phyloP scores from a whole-genome alignment of 2,113 vertebrate species.

The Platichthys stellatus region DNA sequence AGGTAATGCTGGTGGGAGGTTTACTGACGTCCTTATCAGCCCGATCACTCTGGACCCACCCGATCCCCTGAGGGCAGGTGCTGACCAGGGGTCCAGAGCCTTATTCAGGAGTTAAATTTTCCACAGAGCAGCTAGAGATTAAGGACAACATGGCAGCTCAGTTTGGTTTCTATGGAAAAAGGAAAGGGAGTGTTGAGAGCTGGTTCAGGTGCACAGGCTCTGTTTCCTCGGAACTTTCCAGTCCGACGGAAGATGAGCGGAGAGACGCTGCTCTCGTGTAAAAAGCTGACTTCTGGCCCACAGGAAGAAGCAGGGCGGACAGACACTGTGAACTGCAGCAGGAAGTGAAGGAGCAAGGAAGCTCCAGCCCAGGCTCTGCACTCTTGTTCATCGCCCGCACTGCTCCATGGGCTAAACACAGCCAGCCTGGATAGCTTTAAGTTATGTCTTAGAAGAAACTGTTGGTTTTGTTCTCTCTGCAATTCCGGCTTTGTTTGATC shows the following conservation, averaged over 20 bases:
- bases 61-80: constrained; percentile 77
- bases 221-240: constrained; percentile 22
- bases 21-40: constrained; percentile 64
- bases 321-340: constrained; percentile 58
- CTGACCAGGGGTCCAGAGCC: constrained; percentile 45
- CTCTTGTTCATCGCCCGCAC: constrained; percentile 42
- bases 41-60: constrained; percentile 48
- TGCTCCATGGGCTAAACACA: constrained; percentile 32
- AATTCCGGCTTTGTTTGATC: constrained; percentile 16
- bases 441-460: constrained; percentile 16
- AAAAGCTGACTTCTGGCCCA: constrained; percentile 58
- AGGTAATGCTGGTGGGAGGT: constrained; percentile 2
- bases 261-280: constrained; percentile 21
- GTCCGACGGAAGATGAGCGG: constrained; percentile 2
- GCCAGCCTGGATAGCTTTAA: constrained; percentile 20
- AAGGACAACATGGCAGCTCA: constrained; percentile 47
- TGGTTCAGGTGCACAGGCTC: constrained; percentile 26
- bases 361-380: constrained; percentile 62
- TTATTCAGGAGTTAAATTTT: constrained; percentile 41
- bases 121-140: constrained; percentile 38
- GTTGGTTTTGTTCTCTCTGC: constrained; percentile 17
- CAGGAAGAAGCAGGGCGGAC: constrained; percentile 78
- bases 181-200: constrained; percentile 22
- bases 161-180: constrained; percentile 29
- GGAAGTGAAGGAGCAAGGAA: constrained; percentile 77